phyloP scores from a whole-genome alignment of 2,113 vertebrate species.

The Melanostigma gelatinosum region DNA sequence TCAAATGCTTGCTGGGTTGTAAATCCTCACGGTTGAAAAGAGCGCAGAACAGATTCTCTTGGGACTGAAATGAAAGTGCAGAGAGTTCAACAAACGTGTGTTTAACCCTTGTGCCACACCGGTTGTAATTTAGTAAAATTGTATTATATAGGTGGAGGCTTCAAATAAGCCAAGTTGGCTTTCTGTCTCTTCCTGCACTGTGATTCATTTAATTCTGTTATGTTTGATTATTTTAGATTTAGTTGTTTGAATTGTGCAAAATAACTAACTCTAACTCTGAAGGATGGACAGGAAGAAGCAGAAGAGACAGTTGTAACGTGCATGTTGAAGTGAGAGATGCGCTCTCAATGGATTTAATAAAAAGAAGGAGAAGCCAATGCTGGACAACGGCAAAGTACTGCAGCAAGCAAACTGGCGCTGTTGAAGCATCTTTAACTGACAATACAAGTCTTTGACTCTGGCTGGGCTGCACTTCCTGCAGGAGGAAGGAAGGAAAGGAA shows the following conservation, averaged over 20 bases:
- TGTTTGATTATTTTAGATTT: too few relatives aligned
- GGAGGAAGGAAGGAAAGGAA: background rate
- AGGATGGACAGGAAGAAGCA: conserved; percentile 6
- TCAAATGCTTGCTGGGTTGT: conserved; percentile 20
- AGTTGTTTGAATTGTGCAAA: too few relatives aligned
- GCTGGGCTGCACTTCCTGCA: conserved; percentile 62
- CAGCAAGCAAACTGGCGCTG: background rate
- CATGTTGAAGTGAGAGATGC: background rate
- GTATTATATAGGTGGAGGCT: too few relatives aligned
- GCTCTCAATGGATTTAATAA: background rate
- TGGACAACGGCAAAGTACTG: background rate
- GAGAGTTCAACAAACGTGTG: background rate
- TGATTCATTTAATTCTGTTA: too few relatives aligned
- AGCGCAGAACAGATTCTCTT: background rate
- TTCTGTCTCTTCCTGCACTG: too few relatives aligned
- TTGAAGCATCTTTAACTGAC: conserved; percentile 65
- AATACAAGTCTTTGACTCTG: conserved; percentile 81
- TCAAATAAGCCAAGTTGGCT: too few relatives aligned
- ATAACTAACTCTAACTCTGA: too few relatives aligned
- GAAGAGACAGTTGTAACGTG: background rate
- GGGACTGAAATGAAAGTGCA: conserved; percentile 3
- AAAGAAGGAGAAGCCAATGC: background rate
- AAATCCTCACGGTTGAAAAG: conserved; percentile 14
- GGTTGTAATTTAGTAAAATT: too few relatives aligned
- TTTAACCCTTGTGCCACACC: background rate